Evolutionary conservation across 1,140 invertebrate genomes (phyloP).

Genomic region (Limonius californicus): DNA sequence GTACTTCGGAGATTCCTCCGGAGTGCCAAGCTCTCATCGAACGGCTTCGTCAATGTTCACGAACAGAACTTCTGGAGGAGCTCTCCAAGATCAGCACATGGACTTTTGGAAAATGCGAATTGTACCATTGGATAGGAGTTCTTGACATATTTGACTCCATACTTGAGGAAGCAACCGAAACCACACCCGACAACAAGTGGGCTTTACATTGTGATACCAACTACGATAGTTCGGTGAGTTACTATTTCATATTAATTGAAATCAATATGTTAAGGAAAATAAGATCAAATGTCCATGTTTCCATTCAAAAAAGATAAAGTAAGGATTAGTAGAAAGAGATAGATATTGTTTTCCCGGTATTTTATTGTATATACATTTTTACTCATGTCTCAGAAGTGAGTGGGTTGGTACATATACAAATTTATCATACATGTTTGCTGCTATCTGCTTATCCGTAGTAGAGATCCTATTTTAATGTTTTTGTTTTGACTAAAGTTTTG

Average conservation of each 20-base stretch:
- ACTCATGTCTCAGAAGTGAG: too few species aligned
- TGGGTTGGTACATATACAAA: too few species aligned
- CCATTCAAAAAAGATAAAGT: too few species aligned
- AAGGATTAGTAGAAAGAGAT: too few species aligned
- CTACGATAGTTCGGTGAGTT: slow-evolving; percentile 44
- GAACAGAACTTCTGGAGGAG: slow-evolving; percentile 68
- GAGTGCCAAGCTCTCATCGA: slow-evolving; percentile 82
- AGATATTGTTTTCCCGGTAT: too few species aligned
- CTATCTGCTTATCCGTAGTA: too few species aligned
- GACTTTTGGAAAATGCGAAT: slow-evolving; percentile 88
- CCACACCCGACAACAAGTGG: slow-evolving; percentile 67
- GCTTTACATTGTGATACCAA: slow-evolving; percentile 73
- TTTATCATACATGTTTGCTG: too few species aligned
- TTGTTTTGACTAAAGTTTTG: too few species aligned
- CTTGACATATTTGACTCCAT: slow-evolving; percentile 81
- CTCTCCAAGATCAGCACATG: slow-evolving; percentile 76
- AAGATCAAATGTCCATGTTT: too few species aligned
- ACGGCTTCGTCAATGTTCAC: slow-evolving; percentile 66
- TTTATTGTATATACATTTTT: too few species aligned
- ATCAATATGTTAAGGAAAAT: too few species aligned
- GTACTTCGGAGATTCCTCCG: slow-evolving; percentile 81
- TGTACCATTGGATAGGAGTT: slow-evolving; percentile 88
- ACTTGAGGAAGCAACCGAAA: slow-evolving; percentile 69
- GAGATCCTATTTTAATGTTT: too few species aligned
- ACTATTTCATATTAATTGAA: not conserved